Evolutionary conservation across 2,888 invertebrate genomes (phyloP).

Genomic region (Andrena fulva): DNA sequence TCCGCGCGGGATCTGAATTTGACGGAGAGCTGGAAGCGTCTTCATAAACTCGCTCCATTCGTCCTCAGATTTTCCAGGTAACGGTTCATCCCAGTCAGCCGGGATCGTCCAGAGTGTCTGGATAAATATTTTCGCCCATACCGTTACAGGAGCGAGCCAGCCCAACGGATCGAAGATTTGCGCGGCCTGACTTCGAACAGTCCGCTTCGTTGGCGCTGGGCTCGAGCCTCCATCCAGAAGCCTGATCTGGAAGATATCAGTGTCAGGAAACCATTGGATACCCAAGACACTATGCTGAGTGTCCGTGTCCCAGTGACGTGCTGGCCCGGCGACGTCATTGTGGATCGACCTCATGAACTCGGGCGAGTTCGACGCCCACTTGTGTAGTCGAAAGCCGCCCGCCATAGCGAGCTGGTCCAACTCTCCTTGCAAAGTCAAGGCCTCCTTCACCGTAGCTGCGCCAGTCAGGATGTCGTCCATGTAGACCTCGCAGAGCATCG

Average conservation of each 20-base stretch:
- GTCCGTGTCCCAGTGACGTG: not conserved
- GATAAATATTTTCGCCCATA: conserved; percentile 56
- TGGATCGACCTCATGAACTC: not conserved
- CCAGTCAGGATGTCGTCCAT: too few species aligned
- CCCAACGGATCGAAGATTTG: conserved; percentile 61
- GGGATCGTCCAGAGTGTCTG: conserved; percentile 55
- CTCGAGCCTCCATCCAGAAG: too few species aligned
- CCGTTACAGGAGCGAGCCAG: conserved; percentile 43
- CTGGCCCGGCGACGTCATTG: not conserved
- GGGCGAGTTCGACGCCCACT: conserved; percentile 25
- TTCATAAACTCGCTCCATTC: conserved; percentile 33
- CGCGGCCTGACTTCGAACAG: conserved; percentile 37
- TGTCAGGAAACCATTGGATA: conserved; percentile 37
- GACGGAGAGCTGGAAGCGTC: conserved; percentile 11
- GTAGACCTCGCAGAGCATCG: too few species aligned
- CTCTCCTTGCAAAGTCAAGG: too few species aligned
- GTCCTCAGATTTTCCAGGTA: not conserved
- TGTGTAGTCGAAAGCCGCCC: conserved; percentile 48
- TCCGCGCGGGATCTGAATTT: conserved; percentile 51
- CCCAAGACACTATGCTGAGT: conserved; percentile 35
- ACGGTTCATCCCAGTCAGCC: conserved; percentile 49
- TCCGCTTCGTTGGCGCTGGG: conserved; percentile 31
- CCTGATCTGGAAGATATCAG: conserved; percentile 32
- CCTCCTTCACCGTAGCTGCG: too few species aligned
- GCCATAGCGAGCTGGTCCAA: conserved; percentile 38